Evolutionary conservation across 2,888 invertebrate species (phyloP).

Genomic region (Creontiades dilutus): DNA sequence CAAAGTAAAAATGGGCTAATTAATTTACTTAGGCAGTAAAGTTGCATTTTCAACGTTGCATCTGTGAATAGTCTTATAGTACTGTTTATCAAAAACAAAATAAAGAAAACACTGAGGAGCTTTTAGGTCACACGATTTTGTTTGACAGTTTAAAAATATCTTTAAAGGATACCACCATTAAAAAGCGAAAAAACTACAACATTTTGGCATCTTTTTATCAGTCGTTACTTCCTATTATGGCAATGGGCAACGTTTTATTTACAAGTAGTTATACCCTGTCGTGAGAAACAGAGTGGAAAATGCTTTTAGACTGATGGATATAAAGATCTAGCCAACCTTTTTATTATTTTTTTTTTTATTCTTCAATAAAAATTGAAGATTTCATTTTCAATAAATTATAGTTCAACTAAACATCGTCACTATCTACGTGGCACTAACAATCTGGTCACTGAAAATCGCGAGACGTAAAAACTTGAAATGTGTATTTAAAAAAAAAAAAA

Average conservation of each 20-base stretch:
- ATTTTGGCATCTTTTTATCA: slow-evolving; percentile 63
- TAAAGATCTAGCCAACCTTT: neutral
- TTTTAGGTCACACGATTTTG: slow-evolving; percentile 65
- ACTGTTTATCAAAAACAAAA: slow-evolving; percentile 21
- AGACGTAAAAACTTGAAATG: slow-evolving; percentile 40
- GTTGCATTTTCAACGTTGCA: slow-evolving; percentile 34
- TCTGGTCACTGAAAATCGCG: slow-evolving; percentile 55
- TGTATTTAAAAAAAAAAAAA: neutral
- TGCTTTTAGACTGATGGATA: neutral
- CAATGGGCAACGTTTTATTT: slow-evolving; percentile 31
- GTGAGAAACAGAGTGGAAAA: neutral
- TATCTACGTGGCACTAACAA: slow-evolving; percentile 23
- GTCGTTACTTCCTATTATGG: slow-evolving; percentile 46
- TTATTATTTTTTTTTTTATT: neutral
- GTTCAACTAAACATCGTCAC: slow-evolving; percentile 15
- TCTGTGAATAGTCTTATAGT: slow-evolving; percentile 38
- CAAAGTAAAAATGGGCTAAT: slow-evolving; percentile 65
- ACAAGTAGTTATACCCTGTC: neutral
- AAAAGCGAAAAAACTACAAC: slow-evolving; percentile 50
- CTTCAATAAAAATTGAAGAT: neutral
- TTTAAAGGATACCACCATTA: slow-evolving; percentile 23
- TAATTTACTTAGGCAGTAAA: slow-evolving; percentile 40
- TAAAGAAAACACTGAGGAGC: slow-evolving; percentile 3
- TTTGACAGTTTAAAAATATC: slow-evolving; percentile 11
- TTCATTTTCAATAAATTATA: neutral